phyloP scores from a whole-genome alignment of 2,113 vertebrate species.

The Rhizomys pruinosus region DNA sequence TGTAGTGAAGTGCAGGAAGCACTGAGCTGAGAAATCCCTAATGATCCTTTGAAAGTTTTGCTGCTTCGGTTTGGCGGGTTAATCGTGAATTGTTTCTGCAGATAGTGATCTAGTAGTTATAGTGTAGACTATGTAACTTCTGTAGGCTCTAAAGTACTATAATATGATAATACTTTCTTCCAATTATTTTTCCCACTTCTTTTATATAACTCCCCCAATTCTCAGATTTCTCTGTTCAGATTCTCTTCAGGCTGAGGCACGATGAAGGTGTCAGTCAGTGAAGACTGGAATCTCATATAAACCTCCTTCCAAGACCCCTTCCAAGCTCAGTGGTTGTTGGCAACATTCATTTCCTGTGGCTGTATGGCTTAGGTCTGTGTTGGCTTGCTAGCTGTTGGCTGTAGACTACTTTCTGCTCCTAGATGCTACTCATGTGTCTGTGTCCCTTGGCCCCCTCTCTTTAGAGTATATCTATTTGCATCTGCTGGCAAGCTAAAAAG shows the following conservation, averaged over 20 bases:
- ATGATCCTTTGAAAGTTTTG: slow-evolving; percentile 7
- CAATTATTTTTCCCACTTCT: neutral
- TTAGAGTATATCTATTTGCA: neutral
- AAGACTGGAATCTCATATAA: neutral
- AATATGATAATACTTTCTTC: neutral
- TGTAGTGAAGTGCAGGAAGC: neutral
- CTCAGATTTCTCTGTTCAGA: neutral
- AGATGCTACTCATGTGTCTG: neutral
- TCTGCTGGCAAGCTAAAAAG: neutral
- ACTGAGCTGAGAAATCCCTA: neutral
- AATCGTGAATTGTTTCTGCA: neutral
- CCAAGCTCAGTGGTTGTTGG: neutral
- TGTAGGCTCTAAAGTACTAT: neutral
- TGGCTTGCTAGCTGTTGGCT: neutral
- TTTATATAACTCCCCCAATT: neutral
- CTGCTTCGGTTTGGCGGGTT: neutral
- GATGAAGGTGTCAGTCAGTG: neutral
- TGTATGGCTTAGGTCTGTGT: too few species aligned
- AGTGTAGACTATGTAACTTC: neutral
- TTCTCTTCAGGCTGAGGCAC: neutral
- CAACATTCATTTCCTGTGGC: neutral
- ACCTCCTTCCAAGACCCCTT: neutral
- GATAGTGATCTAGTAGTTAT: neutral
- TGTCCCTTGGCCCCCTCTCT: neutral
- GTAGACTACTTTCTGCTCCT: neutral